phyloP scores from a whole-genome alignment of 2,888 invertebrate genomes.

The Chrysopilus asiliformis region DNA sequence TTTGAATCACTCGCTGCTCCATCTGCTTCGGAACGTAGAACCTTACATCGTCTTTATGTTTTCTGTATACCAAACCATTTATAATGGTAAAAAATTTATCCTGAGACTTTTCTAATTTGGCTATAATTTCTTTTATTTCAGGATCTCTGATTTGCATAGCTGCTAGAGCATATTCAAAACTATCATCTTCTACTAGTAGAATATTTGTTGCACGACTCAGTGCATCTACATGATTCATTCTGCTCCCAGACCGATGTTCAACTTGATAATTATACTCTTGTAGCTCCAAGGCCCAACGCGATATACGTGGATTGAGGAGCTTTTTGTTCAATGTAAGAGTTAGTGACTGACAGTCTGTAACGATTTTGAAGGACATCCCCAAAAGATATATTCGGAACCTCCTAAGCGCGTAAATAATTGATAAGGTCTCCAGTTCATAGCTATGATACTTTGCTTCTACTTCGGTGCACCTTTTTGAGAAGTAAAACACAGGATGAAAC shows the following conservation, averaged over 20 bases:
- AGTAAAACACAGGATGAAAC: too few relatives aligned
- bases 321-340: too few relatives aligned
- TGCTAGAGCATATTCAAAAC: constrained; percentile 12
- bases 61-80: constrained; percentile 11
- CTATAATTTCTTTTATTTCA: constrained; percentile 14
- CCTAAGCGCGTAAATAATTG: too few relatives aligned
- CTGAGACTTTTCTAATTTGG: constrained; percentile 14
- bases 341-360: too few relatives aligned
- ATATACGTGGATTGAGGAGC: too few relatives aligned
- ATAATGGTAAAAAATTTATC: constrained; percentile 8
- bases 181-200: constrained; percentile 8
- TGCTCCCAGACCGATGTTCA: constrained; percentile 15
- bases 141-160: constrained; percentile 15
- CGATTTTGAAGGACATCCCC: too few relatives aligned
- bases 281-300: too few relatives aligned
- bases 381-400: too few relatives aligned
- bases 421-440: too few relatives aligned
- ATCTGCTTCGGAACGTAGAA: constrained; percentile 17
- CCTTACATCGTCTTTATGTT: constrained; percentile 3
- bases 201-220: constrained; percentile 16
- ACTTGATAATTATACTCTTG: constrained; percentile 16
- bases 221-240: constrained; percentile 23
- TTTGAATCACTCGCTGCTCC: constrained; percentile 13
- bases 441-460: too few relatives aligned
- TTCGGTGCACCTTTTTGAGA: too few relatives aligned